A percentile compares a stretch with the other conserved stretches of the same genome.
These are phyloP conservation scores for Alosa sapidissima DNA, from an alignment of 2,797 vertebrate genomes.

Conservation along the genomic window DNA sequence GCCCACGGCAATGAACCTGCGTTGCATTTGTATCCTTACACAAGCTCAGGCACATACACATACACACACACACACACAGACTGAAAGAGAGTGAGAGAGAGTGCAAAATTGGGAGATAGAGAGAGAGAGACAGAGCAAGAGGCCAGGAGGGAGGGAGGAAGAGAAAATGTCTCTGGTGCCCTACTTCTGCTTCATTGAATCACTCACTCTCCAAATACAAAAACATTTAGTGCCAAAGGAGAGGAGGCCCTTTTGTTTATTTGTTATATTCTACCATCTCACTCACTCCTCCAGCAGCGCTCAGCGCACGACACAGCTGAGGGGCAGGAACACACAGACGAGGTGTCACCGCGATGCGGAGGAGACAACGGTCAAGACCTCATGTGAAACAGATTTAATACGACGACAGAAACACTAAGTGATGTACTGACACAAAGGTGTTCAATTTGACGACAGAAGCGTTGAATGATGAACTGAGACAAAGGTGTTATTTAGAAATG, in stretches of 20 bases:
- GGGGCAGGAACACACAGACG: background rate
- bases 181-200: constrained; percentile 10
- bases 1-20: constrained; percentile 46
- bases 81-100: too few species aligned
- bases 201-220: constrained; percentile 16
- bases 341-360: background rate
- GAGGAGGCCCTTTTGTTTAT: constrained; percentile 15
- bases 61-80: constrained; percentile 36
- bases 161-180: constrained; percentile 52
- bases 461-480: background rate
- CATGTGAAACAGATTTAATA: background rate
- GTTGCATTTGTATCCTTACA: constrained; percentile 14
- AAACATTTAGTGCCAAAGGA: constrained; percentile 38
- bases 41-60: background rate
- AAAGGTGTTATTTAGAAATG: background rate
- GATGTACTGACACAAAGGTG: background rate
- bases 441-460: background rate
- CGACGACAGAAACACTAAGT: background rate
- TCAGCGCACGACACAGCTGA: background rate
- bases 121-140: background rate
- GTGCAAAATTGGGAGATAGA: too few species aligned
- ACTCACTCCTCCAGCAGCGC: background rate
- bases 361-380: background rate
- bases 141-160: constrained; percentile 21
- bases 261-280: constrained; percentile 30